Evolutionary conservation across 92 coral and sea anemone species (phyloP), one percentile per base, ranked within the genome.

Genomic region (Heliopora coerulea): DNA sequence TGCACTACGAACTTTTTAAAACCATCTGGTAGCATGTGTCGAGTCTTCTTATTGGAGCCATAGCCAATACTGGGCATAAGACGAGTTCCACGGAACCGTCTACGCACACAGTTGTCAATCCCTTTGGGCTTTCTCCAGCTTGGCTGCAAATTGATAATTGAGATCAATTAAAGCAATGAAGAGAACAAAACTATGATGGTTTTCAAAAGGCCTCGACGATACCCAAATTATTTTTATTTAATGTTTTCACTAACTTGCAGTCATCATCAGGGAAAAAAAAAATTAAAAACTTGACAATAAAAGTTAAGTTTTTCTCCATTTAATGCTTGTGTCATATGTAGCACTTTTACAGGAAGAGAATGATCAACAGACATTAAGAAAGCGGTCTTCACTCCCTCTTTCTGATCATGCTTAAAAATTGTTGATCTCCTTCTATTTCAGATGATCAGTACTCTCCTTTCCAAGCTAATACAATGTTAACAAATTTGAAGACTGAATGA

Each of bases 101-200:
- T 83, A 17, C 98, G 85, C 8, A 93, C 98, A 68, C 98, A 87
- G 85, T 93, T 93, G 87, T 93, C 98, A 72, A 93, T 93, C 59
- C 98, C 98, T 18, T 93, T 93, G 27, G 98, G 98, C 70, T 93
- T 93, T 41, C 98, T 90, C 98, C 98, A 93, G 95, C 90, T 93
- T 88, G 82, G 86, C 98, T 93, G 34, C 8, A 49, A 39, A 46
- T 46, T 4, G 42, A 37, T 37, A 37, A 37, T 12, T 4, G 5
- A 12, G 42, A 37, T 5, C 42, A 37, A 37, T 37, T 37, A 37
- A 4, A 37, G 42, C 42, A 37, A 4, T 37, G 42, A 37, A 37
- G 42, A 37, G 6, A 37, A 37, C 12, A 5, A 12, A 37, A 12
- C 42, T 37, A 37, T 37, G 11, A 4, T 4, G 42, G 11, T 11